These are phyloP conservation scores for Ctenochaetus hawaiiensis DNA, from an alignment of 2,797 vertebrate genomes.

Conservation along the genomic window DNA sequence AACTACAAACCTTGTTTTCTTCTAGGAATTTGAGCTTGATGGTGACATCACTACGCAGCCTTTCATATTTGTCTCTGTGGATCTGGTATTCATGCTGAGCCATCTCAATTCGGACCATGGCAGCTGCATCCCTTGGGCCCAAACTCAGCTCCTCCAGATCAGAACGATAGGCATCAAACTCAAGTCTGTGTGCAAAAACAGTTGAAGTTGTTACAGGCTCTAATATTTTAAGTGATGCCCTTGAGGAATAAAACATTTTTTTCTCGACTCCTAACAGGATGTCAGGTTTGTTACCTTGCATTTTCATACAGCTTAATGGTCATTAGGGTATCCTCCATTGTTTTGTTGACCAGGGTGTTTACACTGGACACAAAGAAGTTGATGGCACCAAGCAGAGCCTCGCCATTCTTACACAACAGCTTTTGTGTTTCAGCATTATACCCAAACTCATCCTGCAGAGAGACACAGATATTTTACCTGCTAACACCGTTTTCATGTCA, in stretches of 20 bases:
- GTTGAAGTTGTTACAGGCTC: not conserved
- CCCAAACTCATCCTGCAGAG: conserved; percentile 94
- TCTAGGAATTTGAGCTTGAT: conserved; percentile 99
- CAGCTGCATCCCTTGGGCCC: conserved; percentile 90
- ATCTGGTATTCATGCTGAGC: conserved; percentile 94
- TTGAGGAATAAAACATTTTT: not conserved
- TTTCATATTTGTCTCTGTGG: conserved; percentile 95
- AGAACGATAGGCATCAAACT: conserved; percentile 95
- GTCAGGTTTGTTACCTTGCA: conserved; percentile 86
- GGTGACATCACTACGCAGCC: conserved; percentile 94
- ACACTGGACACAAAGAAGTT: conserved; percentile 97
- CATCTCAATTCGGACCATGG: conserved; percentile 90
- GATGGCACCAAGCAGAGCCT: conserved; percentile 93
- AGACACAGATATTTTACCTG: conserved; percentile 7
- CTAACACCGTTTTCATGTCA: not conserved
- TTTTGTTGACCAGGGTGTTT: conserved; percentile 97
- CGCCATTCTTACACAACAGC: conserved; percentile 96
- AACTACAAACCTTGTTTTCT: conserved; percentile 92
- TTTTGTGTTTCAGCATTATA: conserved; percentile 98
- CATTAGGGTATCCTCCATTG: conserved; percentile 98
- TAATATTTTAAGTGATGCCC: not conserved
- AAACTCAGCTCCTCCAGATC: conserved; percentile 96
- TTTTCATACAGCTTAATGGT: conserved; percentile 96
- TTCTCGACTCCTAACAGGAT: not conserved
- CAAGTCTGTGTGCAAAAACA: conserved; percentile 84